Conservation (phyloP, 2,888 invertebrate genomes). For the Agrotis segetum region DNA sequence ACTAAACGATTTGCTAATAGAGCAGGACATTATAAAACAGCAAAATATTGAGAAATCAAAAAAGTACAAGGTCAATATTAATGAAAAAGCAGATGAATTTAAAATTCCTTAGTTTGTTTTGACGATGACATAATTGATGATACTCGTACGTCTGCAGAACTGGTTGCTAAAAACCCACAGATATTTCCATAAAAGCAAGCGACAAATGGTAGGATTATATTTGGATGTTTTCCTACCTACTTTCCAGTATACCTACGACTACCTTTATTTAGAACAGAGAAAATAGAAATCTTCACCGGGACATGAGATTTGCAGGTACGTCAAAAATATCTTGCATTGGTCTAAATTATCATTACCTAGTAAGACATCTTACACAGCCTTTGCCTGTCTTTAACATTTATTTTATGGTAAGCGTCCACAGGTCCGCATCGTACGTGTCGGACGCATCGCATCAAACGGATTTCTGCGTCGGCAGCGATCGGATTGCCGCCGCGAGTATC, state of each 20-base stretch:
- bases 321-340: neutral
- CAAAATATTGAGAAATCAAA: slow-evolving; percentile 26
- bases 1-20: slow-evolving; percentile 43
- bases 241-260: too few relatives aligned
- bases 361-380: too few relatives aligned
- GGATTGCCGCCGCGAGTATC: too few relatives aligned
- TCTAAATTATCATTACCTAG: neutral
- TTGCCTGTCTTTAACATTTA: too few relatives aligned
- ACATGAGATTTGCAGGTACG: too few relatives aligned
- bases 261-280: neutral
- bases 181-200: neutral
- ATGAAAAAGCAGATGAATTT: slow-evolving; percentile 1
- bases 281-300: neutral
- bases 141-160: too few relatives aligned
- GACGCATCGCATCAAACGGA: too few relatives aligned
- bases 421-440: too few relatives aligned
- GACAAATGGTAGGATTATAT: neutral
- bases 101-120: neutral
- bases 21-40: neutral
- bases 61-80: slow-evolving; percentile 2
- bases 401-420: too few relatives aligned
- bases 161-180: neutral
- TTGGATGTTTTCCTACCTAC: neutral
- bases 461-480: too few relatives aligned
- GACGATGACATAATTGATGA: slow-evolving; percentile 1